Base-by-base conservation (phyloP, 2,888 invertebrate species). In the Drosophila cognata region DNA sequence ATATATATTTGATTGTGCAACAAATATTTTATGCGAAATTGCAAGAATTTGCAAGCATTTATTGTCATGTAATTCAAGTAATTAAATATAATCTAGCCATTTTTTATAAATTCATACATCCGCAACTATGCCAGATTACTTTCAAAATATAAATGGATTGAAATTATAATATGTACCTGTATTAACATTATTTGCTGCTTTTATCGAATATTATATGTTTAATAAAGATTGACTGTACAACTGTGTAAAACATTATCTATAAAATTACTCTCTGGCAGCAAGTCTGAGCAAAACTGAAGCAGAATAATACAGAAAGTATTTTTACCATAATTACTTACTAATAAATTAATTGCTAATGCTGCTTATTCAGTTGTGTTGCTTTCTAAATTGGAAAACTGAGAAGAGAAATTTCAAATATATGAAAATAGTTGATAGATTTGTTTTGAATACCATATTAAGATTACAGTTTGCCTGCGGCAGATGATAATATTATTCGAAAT, bases 401-500 rank as follows among this genome's bases (percentile, higher is more conserved):
- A 46, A 46, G 25, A 8, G 3, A 38, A 38, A 18, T 38, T 36
- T 11, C 10, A 2, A 41, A 8, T n/a, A n/a, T 1, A 41, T n/a
- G 3, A n/a, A 10, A 10, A 41, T 0, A 7, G 2, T 41, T 41
- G 31, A 41, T n/a, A 18, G 16, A 4, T 28, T 28, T 50, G 18
- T 35, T 21, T 55, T 55, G 4, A 52, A 7, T 21, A 16, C 7
- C n/a, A 21, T 1, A 0, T 25, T n/a, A 50, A 58, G 33, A 55
- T 52, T 52, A 50, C 36, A 61, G 10, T 51, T n/a, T 29, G 28
- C 28, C 8, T 38, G n/a, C 35, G 29, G 28, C 8, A 41, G 72
- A 73, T 65, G 56, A 59, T 52, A 29, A 36, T 46, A 41, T 63
- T 62, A 41, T 50, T 61, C 31, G 8, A 50, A 51, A 41, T 18